Evolutionary conservation across 1,140 invertebrate genomes (phyloP).

Genomic region (Pomacea maculata): DNA sequence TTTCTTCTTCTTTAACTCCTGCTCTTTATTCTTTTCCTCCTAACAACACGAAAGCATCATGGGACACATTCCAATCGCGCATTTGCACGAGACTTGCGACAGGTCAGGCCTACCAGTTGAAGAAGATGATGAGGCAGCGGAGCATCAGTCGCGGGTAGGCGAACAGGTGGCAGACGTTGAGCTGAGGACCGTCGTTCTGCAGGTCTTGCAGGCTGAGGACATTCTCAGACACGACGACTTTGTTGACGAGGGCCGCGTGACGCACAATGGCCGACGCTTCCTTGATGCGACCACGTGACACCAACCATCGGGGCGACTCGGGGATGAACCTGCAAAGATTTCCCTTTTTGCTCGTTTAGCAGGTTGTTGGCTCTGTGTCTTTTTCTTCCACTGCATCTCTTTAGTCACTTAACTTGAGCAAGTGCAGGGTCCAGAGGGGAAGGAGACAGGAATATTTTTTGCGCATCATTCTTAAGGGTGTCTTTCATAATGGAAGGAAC

Average conservation of each 20-base stretch:
- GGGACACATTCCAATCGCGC: neutral
- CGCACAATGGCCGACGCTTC: conserved; percentile 47
- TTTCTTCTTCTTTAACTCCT: too few relatives aligned
- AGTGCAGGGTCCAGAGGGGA: too few relatives aligned
- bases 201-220: conserved; percentile 9
- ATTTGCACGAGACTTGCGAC: neutral
- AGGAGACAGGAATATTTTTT: too few relatives aligned
- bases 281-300: conserved; percentile 36
- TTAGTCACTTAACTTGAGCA: too few relatives aligned
- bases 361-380: too few relatives aligned
- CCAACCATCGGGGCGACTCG: conserved; percentile 53
- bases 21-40: neutral
- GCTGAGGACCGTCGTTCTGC: conserved; percentile 17
- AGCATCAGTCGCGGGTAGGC: conserved; percentile 19
- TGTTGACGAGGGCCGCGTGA: conserved; percentile 39
- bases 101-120: conserved; percentile 36
- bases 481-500: too few relatives aligned
- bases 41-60: neutral
- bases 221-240: conserved; percentile 19
- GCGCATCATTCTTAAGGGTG: too few relatives aligned
- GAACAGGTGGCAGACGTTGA: conserved; percentile 35
- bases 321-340: conserved; percentile 40
- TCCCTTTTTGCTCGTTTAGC: too few relatives aligned
- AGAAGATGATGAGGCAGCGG: conserved; percentile 38
- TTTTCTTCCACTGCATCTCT: too few relatives aligned